These are phyloP conservation scores for Holothuria scabra DNA, from an alignment of 53 echinoderm and acorn worm species.

Conservation along the genomic window DNA sequence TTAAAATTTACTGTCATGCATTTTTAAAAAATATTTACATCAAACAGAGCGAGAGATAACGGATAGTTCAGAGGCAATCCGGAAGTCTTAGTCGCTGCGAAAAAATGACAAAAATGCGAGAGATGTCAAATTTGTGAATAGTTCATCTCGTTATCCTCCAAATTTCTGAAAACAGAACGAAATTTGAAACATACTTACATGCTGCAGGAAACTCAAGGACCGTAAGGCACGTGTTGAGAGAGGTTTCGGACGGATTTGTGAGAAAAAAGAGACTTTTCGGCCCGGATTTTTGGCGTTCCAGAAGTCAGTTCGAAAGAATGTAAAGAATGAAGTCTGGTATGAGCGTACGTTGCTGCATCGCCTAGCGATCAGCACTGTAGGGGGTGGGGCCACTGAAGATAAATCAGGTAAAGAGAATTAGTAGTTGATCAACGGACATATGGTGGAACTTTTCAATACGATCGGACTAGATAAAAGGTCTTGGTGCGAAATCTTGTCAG, in stretches of 20 bases:
- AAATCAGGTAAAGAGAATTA: slow-evolving; percentile 90
- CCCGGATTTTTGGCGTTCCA: slow-evolving; percentile 99
- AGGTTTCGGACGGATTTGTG: slow-evolving; percentile 82
- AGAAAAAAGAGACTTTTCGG: slow-evolving; percentile 92
- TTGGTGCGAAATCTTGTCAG: too few species aligned
- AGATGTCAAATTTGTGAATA: slow-evolving; percentile 94
- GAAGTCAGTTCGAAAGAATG: slow-evolving; percentile 95
- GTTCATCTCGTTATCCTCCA: slow-evolving; percentile 63
- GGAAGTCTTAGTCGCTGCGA: slow-evolving; percentile 96
- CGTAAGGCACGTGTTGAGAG: slow-evolving; percentile 90
- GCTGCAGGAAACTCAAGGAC: slow-evolving; percentile 57
- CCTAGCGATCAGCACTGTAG: slow-evolving; percentile 98
- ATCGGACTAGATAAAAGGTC: too few species aligned
- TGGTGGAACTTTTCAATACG: neutral
- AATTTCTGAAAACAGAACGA: slow-evolving; percentile 65
- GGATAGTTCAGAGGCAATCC: slow-evolving; percentile 72
- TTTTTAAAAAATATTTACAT: too few species aligned
- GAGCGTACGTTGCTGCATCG: slow-evolving; percentile 74
- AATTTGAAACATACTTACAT: slow-evolving; percentile 76
- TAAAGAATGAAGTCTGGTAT: slow-evolving; percentile 99
- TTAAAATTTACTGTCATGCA: too few species aligned
- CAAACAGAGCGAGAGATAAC: too few species aligned
- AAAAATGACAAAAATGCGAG: slow-evolving; percentile 99
- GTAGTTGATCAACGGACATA: slow-evolving; percentile 63
- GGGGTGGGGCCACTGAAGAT: slow-evolving; percentile 98